A percentile compares a stretch with the other conserved stretches of the same genome.
phyloP scores from a whole-genome alignment of 2,888 invertebrate species.

The Eupithecia centaureata region DNA sequence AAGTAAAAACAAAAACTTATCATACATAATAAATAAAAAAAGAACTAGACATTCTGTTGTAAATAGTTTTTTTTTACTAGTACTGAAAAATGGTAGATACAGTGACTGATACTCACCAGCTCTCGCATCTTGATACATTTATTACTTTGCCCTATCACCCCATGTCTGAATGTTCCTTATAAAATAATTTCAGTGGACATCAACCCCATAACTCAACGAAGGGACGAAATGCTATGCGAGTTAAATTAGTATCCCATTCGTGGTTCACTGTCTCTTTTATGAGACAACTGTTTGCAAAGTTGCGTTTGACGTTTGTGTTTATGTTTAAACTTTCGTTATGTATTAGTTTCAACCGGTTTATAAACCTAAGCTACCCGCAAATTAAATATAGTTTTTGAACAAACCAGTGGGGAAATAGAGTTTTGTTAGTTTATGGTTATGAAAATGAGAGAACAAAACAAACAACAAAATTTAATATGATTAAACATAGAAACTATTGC shows the following conservation, averaged over 20 bases:
- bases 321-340: slow-evolving; percentile 32
- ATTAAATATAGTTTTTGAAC: slow-evolving; percentile 8
- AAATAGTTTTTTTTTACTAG: too few species aligned
- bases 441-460: background rate
- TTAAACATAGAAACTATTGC: background rate
- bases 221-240: slow-evolving; percentile 40
- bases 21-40: too few species aligned
- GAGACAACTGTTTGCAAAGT: slow-evolving; percentile 35
- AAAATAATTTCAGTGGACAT: slow-evolving; percentile 29
- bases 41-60: too few species aligned
- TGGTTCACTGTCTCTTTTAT: slow-evolving; percentile 31
- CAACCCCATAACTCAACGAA: slow-evolving; percentile 37
- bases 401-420: background rate
- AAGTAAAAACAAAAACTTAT: too few species aligned
- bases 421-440: background rate
- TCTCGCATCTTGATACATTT: too few species aligned
- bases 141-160: background rate
- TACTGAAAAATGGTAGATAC: too few species aligned
- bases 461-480: background rate
- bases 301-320: slow-evolving; percentile 38
- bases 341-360: slow-evolving; percentile 27
- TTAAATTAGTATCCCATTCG: slow-evolving; percentile 40
- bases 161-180: slow-evolving; percentile 6
- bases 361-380: slow-evolving; percentile 4
- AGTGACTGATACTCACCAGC: too few species aligned